Conservation (phyloP, 2,888 invertebrate species). For the Sepioteuthis lessoniana region DNA sequence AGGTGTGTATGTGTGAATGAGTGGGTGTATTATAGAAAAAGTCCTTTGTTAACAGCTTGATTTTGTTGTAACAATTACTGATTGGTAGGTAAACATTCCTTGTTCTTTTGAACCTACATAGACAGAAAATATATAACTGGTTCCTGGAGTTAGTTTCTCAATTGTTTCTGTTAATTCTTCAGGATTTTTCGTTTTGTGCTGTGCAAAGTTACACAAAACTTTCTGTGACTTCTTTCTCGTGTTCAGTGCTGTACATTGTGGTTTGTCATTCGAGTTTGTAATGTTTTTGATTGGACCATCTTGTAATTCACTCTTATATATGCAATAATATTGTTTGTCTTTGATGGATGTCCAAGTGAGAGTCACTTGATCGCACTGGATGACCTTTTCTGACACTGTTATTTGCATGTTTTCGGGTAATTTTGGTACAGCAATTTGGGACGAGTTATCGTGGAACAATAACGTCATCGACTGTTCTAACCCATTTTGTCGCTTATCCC, state of each 20-base stretch:
- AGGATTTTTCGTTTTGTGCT: conserved; percentile 36
- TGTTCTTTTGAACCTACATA: conserved; percentile 67
- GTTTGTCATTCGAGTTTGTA: neutral
- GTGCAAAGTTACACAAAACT: conserved; percentile 51
- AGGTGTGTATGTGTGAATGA: neutral
- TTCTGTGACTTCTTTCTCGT: conserved; percentile 50
- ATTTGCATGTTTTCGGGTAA: conserved; percentile 68
- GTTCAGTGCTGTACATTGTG: conserved; percentile 46
- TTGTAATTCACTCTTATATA: conserved; percentile 67
- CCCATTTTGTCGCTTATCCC: conserved; percentile 53
- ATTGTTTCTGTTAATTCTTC: conserved; percentile 68
- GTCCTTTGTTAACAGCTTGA: conserved; percentile 53
- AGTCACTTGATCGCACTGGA: conserved; percentile 70
- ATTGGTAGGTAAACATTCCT: conserved; percentile 66
- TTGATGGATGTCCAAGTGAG: conserved; percentile 72
- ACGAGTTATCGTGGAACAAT: conserved; percentile 56
- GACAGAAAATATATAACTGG: conserved; percentile 70
- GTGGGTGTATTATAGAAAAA: neutral
- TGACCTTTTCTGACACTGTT: conserved; percentile 66
- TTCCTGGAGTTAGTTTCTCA: conserved; percentile 65
- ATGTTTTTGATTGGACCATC: neutral
- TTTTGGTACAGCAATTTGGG: conserved; percentile 64
- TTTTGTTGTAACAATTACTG: conserved; percentile 67
- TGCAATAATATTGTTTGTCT: conserved; percentile 71
- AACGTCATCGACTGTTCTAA: conserved; percentile 58